Evolutionary conservation across 2,888 invertebrate species (phyloP), one percentile per base, ranked within the genome.

Genomic region (Drosophila yooni): DNA sequence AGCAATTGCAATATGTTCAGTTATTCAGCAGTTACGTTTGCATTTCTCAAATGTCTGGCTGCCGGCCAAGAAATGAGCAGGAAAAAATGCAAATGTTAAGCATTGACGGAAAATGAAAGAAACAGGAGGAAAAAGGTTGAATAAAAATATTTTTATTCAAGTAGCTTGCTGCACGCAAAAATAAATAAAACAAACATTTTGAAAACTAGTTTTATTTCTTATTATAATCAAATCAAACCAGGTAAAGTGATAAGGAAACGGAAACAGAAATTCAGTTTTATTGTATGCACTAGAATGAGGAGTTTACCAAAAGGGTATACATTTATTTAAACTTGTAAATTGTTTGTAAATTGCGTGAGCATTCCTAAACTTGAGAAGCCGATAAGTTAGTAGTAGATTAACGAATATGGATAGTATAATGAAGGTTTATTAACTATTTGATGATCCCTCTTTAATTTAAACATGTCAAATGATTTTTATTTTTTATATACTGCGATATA

Each of bases 1-100:
- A 81, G 74, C 79, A 79, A 67, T 73, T 69, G 73, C 46, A 79
- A 81, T 71, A 67, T 75, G 70, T 58, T 63, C 54, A 64, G 56
- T 56, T 62, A 59, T 56, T 52, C 75, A n/a, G 46, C 58, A 51
- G 43, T 10, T 33, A 2, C 36, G 36, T 21, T 63, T 62, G 43
- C 56, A 51, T 51, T 38, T 31, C 48, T 25, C 13, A 27, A 40
- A 13, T 36, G 7, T 21, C n/a, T 53, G 36, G 7, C 40, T n/a
- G 13, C 31, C n/a, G 50, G 61, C 25, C 33, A 69, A 70, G 34
- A 63, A 50, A 11, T 13, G 40, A 36, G 31, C 52, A 31, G 29
- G 4, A 31, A 36, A 36, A 67, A 36, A 67, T 51, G 56, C 15
- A 63, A 46, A 56, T 56, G 3, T 27, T 15, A 63, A 27, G 31